Base-by-base conservation (phyloP, 1,140 invertebrate genomes). In the Himalopsyche phryganea region DNA sequence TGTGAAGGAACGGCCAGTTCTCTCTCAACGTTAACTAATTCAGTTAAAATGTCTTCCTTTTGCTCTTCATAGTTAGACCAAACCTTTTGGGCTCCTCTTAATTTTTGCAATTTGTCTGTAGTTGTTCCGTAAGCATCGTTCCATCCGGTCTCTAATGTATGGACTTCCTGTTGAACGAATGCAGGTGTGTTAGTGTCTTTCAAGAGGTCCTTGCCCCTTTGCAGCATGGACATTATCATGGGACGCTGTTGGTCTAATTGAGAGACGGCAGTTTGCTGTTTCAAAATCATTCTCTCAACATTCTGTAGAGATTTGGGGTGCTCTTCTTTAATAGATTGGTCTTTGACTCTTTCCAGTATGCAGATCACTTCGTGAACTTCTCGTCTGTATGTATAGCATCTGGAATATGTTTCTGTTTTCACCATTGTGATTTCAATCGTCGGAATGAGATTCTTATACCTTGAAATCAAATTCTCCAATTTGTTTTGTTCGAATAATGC, bases 381-480 rank as follows among this genome's bases (percentile, higher is more conserved):
- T 66, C 92, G 86, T 42, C 90, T 80, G 69, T 94, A 97, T 0
- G 90, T 89, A 71, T 95, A 96, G 71, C 93, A 96, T 71, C 92
- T 91, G 5, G 92, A 91, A 66, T 93, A 89, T 0, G 93, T 87
- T 65, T 95, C 91, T 1, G 94, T 94, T 72, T 92, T 92, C 0
- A 91, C 88, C 81, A 94, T 90, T 0, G 92, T 93, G 18, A 93
- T 87, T 70, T 97, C 93, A 61, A 97, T 92, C 0, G 87, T 89
- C 1, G 94, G 94, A 65, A 96, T 91, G 1, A 98, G 76, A 63
- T 90, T 90, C 70, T 95, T 94, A 70, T 96, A 96, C 51, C 92
- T 83, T 0, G 85, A 78, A 54, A 96, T 89, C 3, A 97, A 74
- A 59, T 85, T 83, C 70, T 95, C 90, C 11, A 98, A 76, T 65